Conservation (phyloP, 2,888 invertebrate species). For the Polymixis flavicincta region DNA sequence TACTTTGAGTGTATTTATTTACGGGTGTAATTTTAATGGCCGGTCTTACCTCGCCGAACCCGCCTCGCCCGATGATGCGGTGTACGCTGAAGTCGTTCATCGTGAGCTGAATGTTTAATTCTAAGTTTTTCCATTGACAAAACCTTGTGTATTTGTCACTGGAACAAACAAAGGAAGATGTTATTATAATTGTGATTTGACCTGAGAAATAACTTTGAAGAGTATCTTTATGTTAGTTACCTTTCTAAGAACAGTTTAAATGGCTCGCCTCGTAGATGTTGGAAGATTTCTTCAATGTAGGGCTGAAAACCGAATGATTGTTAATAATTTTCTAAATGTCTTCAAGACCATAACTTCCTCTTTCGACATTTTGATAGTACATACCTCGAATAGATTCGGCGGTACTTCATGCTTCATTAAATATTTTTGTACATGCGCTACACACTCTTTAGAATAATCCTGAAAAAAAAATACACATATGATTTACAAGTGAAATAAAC, state of each 20-base stretch:
- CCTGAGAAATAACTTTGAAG: background rate
- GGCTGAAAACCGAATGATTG: slow-evolving; percentile 93
- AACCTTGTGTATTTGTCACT: slow-evolving; percentile 99
- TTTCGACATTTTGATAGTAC: slow-evolving; percentile 47
- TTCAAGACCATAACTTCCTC: background rate
- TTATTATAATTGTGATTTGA: background rate
- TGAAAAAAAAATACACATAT: slow-evolving; percentile 89
- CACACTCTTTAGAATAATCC: slow-evolving; percentile 99
- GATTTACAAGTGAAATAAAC: slow-evolving; percentile 58
- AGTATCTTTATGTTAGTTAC: slow-evolving; percentile 86
- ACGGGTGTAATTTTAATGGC: slow-evolving; percentile 46
- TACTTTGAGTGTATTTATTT: slow-evolving; percentile 54
- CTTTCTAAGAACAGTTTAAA: slow-evolving; percentile 99
- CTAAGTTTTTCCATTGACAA: slow-evolving; percentile 99
- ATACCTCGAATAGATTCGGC: slow-evolving; percentile 99
- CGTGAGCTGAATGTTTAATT: slow-evolving; percentile 99
- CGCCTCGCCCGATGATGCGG: slow-evolving; percentile 99
- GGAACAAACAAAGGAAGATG: slow-evolving; percentile 88
- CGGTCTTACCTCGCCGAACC: slow-evolving; percentile 96
- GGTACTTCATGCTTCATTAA: slow-evolving; percentile 99
- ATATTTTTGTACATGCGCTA: slow-evolving; percentile 99
- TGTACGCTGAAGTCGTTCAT: slow-evolving; percentile 99
- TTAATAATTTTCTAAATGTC: background rate
- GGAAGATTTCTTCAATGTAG: slow-evolving; percentile 99
- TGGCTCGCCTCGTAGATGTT: slow-evolving; percentile 98